Conservation (phyloP, 30 jellyfish, hydroid and myxozoan species). For the Rhopilema esculentum region DNA sequence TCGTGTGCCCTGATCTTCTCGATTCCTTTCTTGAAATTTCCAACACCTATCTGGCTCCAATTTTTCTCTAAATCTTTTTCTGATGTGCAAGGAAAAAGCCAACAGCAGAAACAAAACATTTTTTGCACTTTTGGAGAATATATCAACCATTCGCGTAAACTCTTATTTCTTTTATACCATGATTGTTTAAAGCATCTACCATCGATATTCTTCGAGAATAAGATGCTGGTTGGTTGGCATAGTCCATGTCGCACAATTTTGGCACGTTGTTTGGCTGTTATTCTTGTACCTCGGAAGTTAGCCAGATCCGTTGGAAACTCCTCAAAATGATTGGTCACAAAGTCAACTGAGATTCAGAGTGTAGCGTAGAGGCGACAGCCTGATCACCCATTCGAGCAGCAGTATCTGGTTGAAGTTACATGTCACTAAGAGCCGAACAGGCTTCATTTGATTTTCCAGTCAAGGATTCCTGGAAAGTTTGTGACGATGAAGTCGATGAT, state of each 20-base stretch:
- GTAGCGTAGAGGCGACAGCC: conserved; percentile 2
- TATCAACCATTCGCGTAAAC: conserved; percentile 14
- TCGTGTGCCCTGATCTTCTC: conserved; percentile 31
- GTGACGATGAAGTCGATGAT: conserved; percentile 7
- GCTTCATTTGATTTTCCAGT: conserved; percentile 25
- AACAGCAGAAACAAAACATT: conserved; percentile 12
- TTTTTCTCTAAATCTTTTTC: conserved; percentile 11
- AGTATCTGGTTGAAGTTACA: conserved; percentile 11
- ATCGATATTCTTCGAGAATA: too few relatives aligned
- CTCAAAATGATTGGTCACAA: conserved; percentile 2
- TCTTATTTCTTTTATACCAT: conserved; percentile 5
- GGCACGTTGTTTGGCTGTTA: too few relatives aligned
- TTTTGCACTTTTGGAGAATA: conserved; percentile 1
- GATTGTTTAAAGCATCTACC: conserved; percentile 14
- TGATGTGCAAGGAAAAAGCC: conserved; percentile 26
- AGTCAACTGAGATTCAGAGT: conserved; percentile 17
- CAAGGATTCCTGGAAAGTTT: conserved; percentile 20
- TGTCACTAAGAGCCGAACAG: conserved; percentile 10
- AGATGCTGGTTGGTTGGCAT: too few relatives aligned
- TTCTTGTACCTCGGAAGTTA: too few relatives aligned
- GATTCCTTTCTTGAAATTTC: conserved; percentile 15
- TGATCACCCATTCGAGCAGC: conserved; percentile 2
- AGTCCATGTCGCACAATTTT: too few relatives aligned
- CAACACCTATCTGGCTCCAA: conserved; percentile 34
- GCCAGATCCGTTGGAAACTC: conserved; percentile 16